Evolutionary conservation across 2,888 invertebrate species (phyloP), one percentile per base, ranked within the genome.

Genomic region (Schrankia costaestrigalis): DNA sequence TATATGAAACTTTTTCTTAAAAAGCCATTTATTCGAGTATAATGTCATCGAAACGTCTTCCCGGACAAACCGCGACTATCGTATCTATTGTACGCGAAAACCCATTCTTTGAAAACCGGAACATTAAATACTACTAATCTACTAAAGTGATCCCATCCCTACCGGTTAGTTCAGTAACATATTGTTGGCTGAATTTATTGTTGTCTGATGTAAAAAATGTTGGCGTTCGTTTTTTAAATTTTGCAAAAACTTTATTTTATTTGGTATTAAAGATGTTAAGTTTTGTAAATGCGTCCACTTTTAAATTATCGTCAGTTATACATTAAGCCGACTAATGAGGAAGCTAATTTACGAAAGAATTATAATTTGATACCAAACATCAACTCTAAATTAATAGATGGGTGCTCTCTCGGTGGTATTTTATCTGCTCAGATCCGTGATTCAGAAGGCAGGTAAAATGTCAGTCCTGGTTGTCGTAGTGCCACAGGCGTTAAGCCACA

Each of bases 81-180:
- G n/a, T n/a, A n/a, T n/a, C 42, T 46, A 62, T 74, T 75, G 64
- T 72, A 56, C 41, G 30, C 34, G 38, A 41, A 38, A n/a, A 39
- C 36, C 37, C 35, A 43, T 41, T 46, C 36, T 47, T 40, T n/a
- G 41, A 40, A 44, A 39, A 63, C 71, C 76, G 78, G 74, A 53
- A 62, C 76, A 77, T 79, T 77, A 75, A 38, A 33, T 27, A 41
- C n/a, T 42, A 71, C 68, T 79, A 80, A 81, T 81, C 79, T 78
- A 23, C 50, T 63, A 72, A 73, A 80, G 79, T 77, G 75, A 64
- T 49, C 56, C 48, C 59, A 58, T 63, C 63, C 37, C 54, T 63
- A 63, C 49, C 50, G 55, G 56, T 46, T 39, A 36, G 41, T 56
- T 54, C 37, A 31, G 41, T 56, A 44, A 31, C 46, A 9, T 51